phyloP scores from a whole-genome alignment of 2,113 vertebrate genomes.

The Oryzias celebensis region DNA sequence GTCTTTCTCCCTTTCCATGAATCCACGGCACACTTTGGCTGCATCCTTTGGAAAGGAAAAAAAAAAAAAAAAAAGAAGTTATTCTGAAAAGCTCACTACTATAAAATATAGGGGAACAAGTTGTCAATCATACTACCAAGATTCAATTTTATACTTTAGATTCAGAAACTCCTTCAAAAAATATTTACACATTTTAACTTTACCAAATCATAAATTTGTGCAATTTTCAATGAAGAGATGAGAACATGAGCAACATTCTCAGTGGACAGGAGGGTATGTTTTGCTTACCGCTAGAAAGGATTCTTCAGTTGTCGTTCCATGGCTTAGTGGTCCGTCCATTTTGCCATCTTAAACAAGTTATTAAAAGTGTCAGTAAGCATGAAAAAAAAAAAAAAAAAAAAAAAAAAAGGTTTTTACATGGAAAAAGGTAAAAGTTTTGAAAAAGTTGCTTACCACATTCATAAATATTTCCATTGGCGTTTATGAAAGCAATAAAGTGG shows the following conservation, averaged over 20 bases:
- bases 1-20: slow-evolving; percentile 88
- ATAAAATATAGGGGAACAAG: background rate
- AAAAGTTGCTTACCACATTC: slow-evolving; percentile 84
- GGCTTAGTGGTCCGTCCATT: slow-evolving; percentile 86
- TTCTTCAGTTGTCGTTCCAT: slow-evolving; percentile 83
- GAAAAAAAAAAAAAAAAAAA: slow-evolving; percentile 4
- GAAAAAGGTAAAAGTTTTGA: background rate
- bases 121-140: too few relatives aligned
- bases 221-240: too few relatives aligned
- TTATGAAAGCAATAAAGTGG: slow-evolving; percentile 93
- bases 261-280: background rate
- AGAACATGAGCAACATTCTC: too few relatives aligned
- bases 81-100: background rate
- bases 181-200: too few relatives aligned
- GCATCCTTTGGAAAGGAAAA: slow-evolving; percentile 80
- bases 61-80: background rate
- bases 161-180: too few relatives aligned
- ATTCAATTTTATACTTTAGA: too few relatives aligned
- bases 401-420: slow-evolving; percentile 1
- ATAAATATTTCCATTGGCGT: slow-evolving; percentile 87
- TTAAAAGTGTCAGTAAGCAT: too few relatives aligned
- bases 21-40: slow-evolving; percentile 88
- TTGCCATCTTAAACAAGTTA: slow-evolving; percentile 82
- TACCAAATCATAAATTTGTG: too few relatives aligned
- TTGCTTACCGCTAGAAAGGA: slow-evolving; percentile 82